These are phyloP conservation scores for Montipora capitata DNA, from an alignment of 92 coral and sea anemone species.

Conservation along the genomic window DNA sequence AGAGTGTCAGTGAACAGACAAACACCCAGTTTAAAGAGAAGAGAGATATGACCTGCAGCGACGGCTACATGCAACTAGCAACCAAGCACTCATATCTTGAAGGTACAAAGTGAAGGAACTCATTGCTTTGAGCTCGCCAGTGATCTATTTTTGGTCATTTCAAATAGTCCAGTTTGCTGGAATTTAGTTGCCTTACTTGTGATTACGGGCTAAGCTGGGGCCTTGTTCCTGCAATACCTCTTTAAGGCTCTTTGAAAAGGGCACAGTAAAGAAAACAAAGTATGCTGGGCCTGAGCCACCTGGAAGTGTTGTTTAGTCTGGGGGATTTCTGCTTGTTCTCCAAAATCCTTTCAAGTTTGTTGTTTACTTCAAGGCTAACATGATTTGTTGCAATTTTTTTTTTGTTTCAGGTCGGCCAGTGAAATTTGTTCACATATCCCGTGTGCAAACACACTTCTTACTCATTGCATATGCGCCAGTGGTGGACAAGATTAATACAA, in stretches of 20 bases:
- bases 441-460: conserved; percentile 90
- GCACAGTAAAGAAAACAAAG: no score
- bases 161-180: no score
- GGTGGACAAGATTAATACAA: conserved; percentile 25
- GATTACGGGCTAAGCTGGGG: no score
- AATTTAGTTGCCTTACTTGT: no score
- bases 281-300: no score
- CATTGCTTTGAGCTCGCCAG: not conserved
- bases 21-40: conserved; percentile 91
- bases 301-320: no score
- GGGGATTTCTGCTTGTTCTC: no score
- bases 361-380: not conserved
- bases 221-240: no score
- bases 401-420: conserved; percentile 81
- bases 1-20: conserved; percentile 75
- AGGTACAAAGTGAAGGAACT: conserved; percentile 63
- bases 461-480: conserved; percentile 90
- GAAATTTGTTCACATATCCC: conserved; percentile 83
- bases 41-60: conserved; percentile 89
- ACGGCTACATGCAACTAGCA: conserved; percentile 93
- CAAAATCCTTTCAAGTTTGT: no score
- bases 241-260: no score
- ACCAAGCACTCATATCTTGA: conserved; percentile 90
- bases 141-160: not conserved
- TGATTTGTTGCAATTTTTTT: not conserved